These are phyloP conservation scores for Aratinga solstitialis DNA, from an alignment of 2,797 vertebrate genomes.

Conservation along the genomic window DNA sequence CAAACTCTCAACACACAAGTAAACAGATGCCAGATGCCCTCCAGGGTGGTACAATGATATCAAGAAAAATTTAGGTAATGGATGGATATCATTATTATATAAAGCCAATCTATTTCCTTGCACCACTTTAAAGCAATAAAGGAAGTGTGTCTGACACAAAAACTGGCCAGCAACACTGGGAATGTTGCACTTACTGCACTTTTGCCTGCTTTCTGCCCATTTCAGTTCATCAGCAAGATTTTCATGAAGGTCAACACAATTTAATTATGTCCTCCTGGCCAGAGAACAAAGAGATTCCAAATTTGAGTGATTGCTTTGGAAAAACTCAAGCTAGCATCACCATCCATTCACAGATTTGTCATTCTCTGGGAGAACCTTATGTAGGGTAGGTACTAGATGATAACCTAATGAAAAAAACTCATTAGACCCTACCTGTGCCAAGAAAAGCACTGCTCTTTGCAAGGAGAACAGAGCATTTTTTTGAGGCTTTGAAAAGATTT, in stretches of 20 bases:
- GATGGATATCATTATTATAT: background rate
- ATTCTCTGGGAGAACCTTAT: background rate
- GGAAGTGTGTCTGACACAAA: background rate
- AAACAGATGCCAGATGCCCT: conserved; percentile 18
- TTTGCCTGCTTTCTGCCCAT: background rate
- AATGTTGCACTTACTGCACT: background rate
- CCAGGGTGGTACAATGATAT: background rate
- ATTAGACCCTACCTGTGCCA: background rate
- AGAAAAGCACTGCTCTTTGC: background rate
- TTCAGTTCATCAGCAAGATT: conserved; percentile 32
- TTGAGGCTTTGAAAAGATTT: background rate
- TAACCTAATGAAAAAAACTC: background rate
- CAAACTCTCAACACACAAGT: background rate
- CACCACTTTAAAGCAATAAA: background rate
- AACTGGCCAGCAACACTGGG: background rate
- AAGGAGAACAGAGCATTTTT: background rate
- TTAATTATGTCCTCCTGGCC: background rate
- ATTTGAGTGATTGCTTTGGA: background rate
- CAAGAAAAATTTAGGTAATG: background rate
- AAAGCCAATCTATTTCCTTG: background rate
- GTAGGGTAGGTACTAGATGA: background rate
- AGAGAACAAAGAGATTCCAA: background rate
- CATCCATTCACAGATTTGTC: background rate
- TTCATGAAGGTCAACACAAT: conserved; percentile 22
- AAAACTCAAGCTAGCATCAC: background rate